These are phyloP conservation scores for Pavo muticus DNA, from an alignment of 2,113 vertebrate genomes.

Conservation along the genomic window DNA sequence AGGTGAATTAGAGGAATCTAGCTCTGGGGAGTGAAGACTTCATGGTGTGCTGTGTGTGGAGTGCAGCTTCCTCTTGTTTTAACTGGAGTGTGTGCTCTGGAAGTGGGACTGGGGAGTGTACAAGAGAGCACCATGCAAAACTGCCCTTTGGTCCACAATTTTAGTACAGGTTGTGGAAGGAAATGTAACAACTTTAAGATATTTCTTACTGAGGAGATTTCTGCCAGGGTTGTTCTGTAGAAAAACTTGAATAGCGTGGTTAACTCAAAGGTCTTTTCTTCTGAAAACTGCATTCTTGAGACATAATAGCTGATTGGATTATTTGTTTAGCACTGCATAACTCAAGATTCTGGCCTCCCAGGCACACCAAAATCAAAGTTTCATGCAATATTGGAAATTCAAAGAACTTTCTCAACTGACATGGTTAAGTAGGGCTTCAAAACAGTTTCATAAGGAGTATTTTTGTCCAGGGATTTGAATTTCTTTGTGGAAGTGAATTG, in stretches of 20 bases:
- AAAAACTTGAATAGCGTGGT: background rate
- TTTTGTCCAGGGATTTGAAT: conserved; percentile 1
- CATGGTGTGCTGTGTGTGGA: background rate
- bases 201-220: background rate
- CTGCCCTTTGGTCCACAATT: background rate
- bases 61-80: background rate
- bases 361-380: background rate
- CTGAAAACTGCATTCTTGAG: background rate
- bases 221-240: background rate
- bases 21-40: background rate
- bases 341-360: background rate
- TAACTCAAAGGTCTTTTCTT: background rate
- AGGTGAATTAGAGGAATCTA: background rate
- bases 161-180: background rate
- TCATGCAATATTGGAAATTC: background rate
- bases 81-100: background rate
- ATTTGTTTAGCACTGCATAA: background rate
- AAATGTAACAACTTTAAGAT: rapidly evolving
- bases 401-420: background rate
- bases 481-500: background rate
- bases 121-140: background rate
- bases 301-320: background rate
- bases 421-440: background rate
- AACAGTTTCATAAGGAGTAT: background rate
- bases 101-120: background rate